Base-by-base conservation (phyloP, 2,113 vertebrate genomes). In the Cynoglossus semilaevis region DNA sequence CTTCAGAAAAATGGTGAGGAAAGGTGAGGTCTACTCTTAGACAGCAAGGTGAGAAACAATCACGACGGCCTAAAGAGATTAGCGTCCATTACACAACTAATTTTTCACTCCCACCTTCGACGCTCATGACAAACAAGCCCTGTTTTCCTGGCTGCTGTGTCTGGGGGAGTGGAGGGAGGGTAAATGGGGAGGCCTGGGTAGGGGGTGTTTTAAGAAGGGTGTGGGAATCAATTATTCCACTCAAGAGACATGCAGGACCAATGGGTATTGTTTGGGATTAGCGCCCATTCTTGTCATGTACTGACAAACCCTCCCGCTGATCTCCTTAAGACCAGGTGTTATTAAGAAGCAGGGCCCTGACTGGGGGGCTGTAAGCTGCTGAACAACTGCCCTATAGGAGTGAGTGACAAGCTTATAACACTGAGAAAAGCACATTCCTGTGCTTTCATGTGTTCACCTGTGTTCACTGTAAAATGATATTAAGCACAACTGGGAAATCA, bases 161-260 rank as follows among this genome's bases (percentile, higher is more conserved):
- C 58, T 69, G 67, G 74, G 68, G 48, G n/a, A n/a, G n/a, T n/a
- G n/a, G n/a, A n/a, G n/a, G n/a, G n/a, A n/a, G n/a, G n/a, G n/a
- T n/a, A n/a, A n/a, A n/a, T n/a, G n/a, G n/a, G n/a, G n/a, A n/a
- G n/a, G n/a, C n/a, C n/a, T n/a, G n/a, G n/a, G 52, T 55, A 59
- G 72, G 77, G 67, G 70, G 15, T 62, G 69, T 72, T 85, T 84
- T 82, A 79, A 87, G 77, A 84, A 79, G 81, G 81, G 80, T 87
- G 85, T 87, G 85, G 85, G 85, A 87, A 90, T 87, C 83, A 84
- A 85, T 88, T 87, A 86, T 83, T 80, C 85, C 80, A 75, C 77
- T 85, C 67, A 41, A 77, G 80, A 80, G 80, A 80, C 74, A 62
- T 58, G 72, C 73, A 83, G 73, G 82, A 72, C 85, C 77, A 68